These are phyloP conservation scores for Chaetura pelagica DNA, from an alignment of 2,113 vertebrate species.

Conservation along the genomic window DNA sequence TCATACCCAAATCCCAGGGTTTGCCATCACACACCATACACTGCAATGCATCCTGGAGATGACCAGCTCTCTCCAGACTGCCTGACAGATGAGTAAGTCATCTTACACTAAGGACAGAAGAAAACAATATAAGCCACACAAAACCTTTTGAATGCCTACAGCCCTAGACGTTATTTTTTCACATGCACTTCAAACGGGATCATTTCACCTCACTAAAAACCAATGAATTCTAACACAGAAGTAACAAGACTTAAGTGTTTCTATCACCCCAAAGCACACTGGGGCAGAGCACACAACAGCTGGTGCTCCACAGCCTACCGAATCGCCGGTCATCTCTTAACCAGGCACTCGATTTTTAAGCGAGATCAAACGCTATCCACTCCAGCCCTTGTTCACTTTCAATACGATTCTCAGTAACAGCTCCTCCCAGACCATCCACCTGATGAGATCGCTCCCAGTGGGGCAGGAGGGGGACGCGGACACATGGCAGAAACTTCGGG, in stretches of 20 bases:
- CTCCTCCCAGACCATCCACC: neutral
- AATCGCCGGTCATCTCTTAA: accelerated
- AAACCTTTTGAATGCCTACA: neutral
- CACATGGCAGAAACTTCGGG: neutral
- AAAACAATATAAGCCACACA: neutral
- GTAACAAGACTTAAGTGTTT: neutral
- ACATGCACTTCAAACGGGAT: accelerated
- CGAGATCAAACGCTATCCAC: neutral
- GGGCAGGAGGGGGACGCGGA: neutral
- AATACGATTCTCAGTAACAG: neutral
- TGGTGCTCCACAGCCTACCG: neutral
- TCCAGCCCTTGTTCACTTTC: neutral
- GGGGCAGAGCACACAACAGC: neutral
- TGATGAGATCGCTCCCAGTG: neutral
- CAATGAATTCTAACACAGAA: neutral
- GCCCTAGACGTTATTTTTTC: neutral
- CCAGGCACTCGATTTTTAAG: neutral
- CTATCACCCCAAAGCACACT: neutral
- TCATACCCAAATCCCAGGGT: neutral
- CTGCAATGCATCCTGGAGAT: neutral
- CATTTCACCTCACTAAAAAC: neutral
- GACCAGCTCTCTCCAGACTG: neutral
- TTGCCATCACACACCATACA: accelerated
- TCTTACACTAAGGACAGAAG: neutral
- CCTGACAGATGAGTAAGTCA: neutral